Conservation (phyloP, 1,140 invertebrate genomes). For the Drosophila repletoides region DNA sequence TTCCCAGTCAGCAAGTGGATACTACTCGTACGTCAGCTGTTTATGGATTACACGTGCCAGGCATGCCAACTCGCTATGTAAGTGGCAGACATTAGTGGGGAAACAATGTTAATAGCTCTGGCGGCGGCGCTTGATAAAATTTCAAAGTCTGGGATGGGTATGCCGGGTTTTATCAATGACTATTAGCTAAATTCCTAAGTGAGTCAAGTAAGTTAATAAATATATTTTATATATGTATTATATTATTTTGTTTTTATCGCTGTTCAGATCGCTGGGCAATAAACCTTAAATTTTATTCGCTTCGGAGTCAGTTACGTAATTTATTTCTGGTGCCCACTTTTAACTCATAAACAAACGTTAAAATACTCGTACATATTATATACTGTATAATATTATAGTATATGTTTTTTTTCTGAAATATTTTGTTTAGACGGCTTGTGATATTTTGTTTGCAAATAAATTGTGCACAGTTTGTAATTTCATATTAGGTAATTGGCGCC, state of each 20-base stretch:
- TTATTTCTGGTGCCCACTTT: slow-evolving; percentile 3
- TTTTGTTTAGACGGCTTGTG: neutral
- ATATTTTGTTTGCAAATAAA: slow-evolving; percentile 17
- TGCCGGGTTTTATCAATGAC: slow-evolving; percentile 17
- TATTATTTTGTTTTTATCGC: neutral
- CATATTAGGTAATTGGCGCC: slow-evolving; percentile 33
- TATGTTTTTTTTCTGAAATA: neutral
- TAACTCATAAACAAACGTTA: slow-evolving; percentile 1
- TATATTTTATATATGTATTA: slow-evolving; percentile 4
- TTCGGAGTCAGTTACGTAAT: slow-evolving; percentile 3
- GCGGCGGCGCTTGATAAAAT: slow-evolving; percentile 30
- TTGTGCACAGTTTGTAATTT: slow-evolving; percentile 35
- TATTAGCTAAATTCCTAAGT: slow-evolving; percentile 39
- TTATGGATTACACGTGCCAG: slow-evolving; percentile 71
- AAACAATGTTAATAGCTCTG: slow-evolving; percentile 20
- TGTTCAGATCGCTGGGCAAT: slow-evolving; percentile 13
- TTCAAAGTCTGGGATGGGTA: slow-evolving; percentile 37
- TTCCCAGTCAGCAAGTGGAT: neutral
- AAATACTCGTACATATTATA: neutral
- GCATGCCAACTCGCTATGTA: slow-evolving; percentile 44
- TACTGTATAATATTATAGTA: slow-evolving; percentile 6
- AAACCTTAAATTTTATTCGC: slow-evolving; percentile 48
- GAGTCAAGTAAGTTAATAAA: slow-evolving; percentile 12
- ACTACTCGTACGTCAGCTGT: slow-evolving; percentile 47
- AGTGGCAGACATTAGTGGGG: neutral